A percentile compares a stretch with the other conserved stretches of the same genome.
Evolutionary conservation across 2,888 invertebrate species (phyloP).

Genomic region (Lomographa bimaculata): DNA sequence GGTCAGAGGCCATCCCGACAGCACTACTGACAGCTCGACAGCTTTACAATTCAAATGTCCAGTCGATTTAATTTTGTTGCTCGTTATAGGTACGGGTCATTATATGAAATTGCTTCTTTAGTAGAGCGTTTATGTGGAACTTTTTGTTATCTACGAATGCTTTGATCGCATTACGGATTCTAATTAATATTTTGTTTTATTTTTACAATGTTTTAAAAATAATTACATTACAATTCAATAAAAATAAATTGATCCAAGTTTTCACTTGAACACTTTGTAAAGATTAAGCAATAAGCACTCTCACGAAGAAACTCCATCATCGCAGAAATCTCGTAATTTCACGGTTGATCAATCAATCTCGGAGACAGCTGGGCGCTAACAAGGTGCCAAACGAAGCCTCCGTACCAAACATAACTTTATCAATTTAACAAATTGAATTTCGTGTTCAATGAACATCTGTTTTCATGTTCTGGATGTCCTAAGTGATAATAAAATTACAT

Average conservation of each 20-base stretch:
- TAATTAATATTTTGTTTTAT: no score
- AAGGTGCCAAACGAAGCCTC: slow-evolving; percentile 9
- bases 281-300: no score
- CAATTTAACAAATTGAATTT: no score
- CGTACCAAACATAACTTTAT: slow-evolving; percentile 2
- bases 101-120: slow-evolving; percentile 22
- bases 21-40: slow-evolving; percentile 33
- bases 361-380: slow-evolving; percentile 7
- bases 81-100: slow-evolving; percentile 36
- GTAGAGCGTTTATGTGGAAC: not conserved
- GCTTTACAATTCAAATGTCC: slow-evolving; percentile 54
- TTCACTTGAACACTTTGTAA: no score
- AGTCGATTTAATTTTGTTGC: slow-evolving; percentile 34
- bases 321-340: slow-evolving; percentile 11
- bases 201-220: no score
- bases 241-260: no score
- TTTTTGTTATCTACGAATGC: slow-evolving; percentile 1
- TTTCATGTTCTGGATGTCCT: no score
- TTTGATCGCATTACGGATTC: no score
- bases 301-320: not conserved
- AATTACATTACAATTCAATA: no score
- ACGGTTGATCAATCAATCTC: slow-evolving; percentile 9
- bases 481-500: no score
- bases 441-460: no score
- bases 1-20: slow-evolving; percentile 47